Percentiles rank a stretch among this genome's conserved stretches.
These are phyloP conservation scores for Cyphotilapia sp. DNA, from an alignment of 2,113 vertebrate genomes.

Conservation along the genomic window DNA sequence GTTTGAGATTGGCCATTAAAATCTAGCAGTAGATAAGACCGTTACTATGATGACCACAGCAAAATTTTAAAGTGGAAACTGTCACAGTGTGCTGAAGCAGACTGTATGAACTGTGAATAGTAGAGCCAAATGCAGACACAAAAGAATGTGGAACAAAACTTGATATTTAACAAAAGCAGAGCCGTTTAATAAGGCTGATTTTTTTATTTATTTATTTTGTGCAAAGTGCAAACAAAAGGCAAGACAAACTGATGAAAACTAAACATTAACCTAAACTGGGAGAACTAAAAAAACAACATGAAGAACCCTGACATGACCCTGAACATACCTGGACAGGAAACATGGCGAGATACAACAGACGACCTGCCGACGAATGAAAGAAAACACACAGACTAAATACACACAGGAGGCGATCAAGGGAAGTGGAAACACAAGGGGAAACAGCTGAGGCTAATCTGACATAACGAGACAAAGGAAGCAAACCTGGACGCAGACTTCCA, in stretches of 20 bases:
- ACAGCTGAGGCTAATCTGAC: background rate
- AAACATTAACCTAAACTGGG: background rate
- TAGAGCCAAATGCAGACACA: background rate
- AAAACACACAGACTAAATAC: background rate
- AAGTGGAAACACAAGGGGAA: background rate
- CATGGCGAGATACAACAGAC: background rate
- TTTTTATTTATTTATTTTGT: background rate
- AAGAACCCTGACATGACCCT: background rate
- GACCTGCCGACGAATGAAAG: background rate
- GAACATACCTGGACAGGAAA: background rate
- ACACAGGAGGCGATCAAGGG: background rate
- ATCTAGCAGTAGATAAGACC: background rate
- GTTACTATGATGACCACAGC: background rate
- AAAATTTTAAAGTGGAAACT: slow-evolving; percentile 15
- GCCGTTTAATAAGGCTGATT: background rate
- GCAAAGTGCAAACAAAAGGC: background rate
- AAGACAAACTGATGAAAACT: background rate
- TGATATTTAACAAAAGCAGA: background rate
- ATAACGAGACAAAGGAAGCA: background rate
- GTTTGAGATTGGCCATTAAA: background rate
- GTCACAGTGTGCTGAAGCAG: background rate
- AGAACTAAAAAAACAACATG: background rate
- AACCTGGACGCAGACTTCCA: background rate
- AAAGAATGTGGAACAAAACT: background rate
- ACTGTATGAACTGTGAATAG: background rate